These are phyloP conservation scores for Lemur catta DNA, from an alignment of 2,797 vertebrate genomes.

Conservation along the genomic window DNA sequence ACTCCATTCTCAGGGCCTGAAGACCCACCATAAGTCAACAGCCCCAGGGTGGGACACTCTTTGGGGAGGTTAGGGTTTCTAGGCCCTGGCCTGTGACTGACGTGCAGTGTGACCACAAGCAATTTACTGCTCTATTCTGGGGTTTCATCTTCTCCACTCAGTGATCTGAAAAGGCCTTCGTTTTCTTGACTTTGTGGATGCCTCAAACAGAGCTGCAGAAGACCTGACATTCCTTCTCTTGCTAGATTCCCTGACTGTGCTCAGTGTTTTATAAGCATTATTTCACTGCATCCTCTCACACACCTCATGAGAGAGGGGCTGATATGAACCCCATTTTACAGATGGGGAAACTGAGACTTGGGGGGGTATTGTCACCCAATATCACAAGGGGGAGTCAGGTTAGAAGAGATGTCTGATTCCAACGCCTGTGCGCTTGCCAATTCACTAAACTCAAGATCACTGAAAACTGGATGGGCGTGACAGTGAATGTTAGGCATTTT, in stretches of 20 bases:
- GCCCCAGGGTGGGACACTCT: not conserved
- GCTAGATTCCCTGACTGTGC: too few relatives aligned
- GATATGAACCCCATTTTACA: not conserved
- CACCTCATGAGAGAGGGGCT: not conserved
- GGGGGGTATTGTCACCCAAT: not conserved
- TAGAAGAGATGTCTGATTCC: not conserved
- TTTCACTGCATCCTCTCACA: not conserved
- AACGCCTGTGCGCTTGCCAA: accelerated
- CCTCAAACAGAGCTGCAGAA: not conserved
- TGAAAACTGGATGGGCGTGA: not conserved
- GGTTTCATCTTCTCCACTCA: not conserved
- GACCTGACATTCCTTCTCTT: not conserved
- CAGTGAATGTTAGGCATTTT: not conserved
- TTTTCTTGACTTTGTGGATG: not conserved
- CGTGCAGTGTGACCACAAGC: not conserved
- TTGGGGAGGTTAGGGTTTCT: not conserved
- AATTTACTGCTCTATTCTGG: not conserved
- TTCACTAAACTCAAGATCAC: not conserved
- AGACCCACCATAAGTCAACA: not conserved
- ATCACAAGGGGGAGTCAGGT: not conserved
- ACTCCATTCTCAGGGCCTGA: not conserved
- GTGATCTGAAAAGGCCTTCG: not conserved
- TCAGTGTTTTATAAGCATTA: not conserved
- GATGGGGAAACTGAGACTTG: not conserved
- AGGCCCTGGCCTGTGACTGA: not conserved